phyloP scores from a whole-genome alignment of 2,888 invertebrate genomes.

The Drepanosiphum platanoidis region DNA sequence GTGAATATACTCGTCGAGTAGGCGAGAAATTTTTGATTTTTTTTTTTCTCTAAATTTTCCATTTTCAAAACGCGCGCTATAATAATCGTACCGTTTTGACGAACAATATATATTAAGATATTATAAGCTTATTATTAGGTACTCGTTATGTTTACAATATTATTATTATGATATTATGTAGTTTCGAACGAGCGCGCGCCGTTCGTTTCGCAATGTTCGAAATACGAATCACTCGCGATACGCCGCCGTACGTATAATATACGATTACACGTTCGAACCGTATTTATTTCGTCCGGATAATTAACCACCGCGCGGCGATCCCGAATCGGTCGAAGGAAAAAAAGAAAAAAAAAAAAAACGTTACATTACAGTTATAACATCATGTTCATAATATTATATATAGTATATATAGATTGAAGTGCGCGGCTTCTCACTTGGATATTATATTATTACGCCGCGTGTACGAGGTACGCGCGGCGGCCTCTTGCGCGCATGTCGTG shows the following conservation, averaged over 20 bases:
- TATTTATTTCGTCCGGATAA: background rate
- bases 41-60: too few relatives aligned
- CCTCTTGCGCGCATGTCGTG: constrained; percentile 27
- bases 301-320: background rate
- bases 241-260: background rate
- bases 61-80: background rate
- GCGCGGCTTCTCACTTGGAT: background rate
- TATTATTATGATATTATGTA: too few relatives aligned
- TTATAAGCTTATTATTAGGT: too few relatives aligned
- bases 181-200: too few relatives aligned
- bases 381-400: background rate
- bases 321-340: background rate
- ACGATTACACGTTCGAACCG: background rate
- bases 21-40: too few relatives aligned
- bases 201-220: too few relatives aligned
- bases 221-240: background rate
- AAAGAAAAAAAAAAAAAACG: too few relatives aligned
- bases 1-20: too few relatives aligned
- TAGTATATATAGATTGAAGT: background rate
- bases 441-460: background rate
- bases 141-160: too few relatives aligned
- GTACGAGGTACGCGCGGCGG: background rate
- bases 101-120: too few relatives aligned
- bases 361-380: background rate
- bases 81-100: too few relatives aligned